These are phyloP conservation scores for Tinamus major DNA, from an alignment of 2,797 vertebrate species.

Conservation along the genomic window DNA sequence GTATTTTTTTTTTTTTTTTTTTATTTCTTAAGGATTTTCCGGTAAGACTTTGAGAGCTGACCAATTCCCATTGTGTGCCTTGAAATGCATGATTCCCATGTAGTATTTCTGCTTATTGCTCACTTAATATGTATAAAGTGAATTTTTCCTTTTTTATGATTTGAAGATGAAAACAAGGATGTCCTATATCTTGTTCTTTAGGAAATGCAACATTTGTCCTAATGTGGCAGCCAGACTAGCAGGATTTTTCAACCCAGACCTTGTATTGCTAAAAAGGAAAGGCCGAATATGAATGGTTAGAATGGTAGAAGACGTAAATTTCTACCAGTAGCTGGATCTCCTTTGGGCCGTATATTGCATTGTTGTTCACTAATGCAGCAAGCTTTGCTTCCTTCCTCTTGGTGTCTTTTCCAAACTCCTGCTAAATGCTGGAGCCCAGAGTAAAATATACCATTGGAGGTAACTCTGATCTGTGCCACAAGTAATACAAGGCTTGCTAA, in stretches of 20 bases:
- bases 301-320: background rate
- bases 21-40: background rate
- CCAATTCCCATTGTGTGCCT: background rate
- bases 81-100: background rate
- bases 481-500: background rate
- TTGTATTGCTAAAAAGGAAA: background rate
- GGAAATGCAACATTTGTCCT: background rate
- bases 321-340: background rate
- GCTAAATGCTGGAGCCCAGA: background rate
- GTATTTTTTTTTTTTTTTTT: background rate
- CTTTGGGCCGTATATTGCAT: accelerated
- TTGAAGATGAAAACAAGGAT: background rate
- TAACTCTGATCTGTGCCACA: background rate
- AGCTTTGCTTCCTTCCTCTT: background rate
- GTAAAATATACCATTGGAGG: background rate
- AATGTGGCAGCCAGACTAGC: background rate
- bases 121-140: background rate
- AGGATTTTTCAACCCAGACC: background rate
- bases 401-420: background rate
- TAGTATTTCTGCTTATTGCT: background rate
- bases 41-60: background rate
- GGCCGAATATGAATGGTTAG: background rate
- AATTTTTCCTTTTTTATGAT: background rate
- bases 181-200: background rate
- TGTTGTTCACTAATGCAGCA: accelerated